phyloP scores from a whole-genome alignment of 1,140 invertebrate genomes.

The Formica exsecta region DNA sequence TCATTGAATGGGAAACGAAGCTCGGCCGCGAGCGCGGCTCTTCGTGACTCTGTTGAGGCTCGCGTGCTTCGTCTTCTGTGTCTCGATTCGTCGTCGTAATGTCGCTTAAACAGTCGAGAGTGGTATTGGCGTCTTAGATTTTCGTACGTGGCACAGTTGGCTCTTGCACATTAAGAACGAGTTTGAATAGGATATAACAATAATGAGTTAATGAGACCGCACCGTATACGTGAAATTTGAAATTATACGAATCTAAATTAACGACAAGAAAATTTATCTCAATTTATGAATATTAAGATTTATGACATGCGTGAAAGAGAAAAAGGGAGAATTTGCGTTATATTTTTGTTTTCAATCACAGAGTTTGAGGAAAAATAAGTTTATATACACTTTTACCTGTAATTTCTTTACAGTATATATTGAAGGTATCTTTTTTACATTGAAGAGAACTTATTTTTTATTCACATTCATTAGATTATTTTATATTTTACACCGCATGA shows the following conservation, averaged over 20 bases:
- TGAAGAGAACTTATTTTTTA: background rate
- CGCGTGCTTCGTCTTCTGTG: background rate
- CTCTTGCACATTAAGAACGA: background rate
- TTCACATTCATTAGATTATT: background rate
- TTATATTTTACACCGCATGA: background rate
- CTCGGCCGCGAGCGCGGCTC: constrained; percentile 36
- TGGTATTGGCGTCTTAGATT: background rate
- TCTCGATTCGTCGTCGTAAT: background rate
- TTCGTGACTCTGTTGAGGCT: constrained; percentile 20
- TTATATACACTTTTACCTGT: background rate
- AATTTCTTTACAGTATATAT: background rate
- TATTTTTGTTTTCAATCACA: background rate
- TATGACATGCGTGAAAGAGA: too few relatives aligned
- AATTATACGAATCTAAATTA: background rate
- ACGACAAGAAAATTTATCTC: background rate
- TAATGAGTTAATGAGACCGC: background rate
- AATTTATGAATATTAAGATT: too few relatives aligned
- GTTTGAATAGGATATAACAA: background rate
- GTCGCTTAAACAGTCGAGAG: background rate
- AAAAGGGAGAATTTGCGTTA: too few relatives aligned
- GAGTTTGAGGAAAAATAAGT: background rate
- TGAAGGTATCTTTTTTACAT: too few relatives aligned
- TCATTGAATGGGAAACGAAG: constrained; percentile 62
- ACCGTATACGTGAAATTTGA: background rate
- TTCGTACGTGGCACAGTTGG: background rate